A percentile compares a stretch with the other conserved stretches of the same genome.
Evolutionary conservation across 2,113 vertebrate species (phyloP).

Genomic region (Hippolais icterina): DNA sequence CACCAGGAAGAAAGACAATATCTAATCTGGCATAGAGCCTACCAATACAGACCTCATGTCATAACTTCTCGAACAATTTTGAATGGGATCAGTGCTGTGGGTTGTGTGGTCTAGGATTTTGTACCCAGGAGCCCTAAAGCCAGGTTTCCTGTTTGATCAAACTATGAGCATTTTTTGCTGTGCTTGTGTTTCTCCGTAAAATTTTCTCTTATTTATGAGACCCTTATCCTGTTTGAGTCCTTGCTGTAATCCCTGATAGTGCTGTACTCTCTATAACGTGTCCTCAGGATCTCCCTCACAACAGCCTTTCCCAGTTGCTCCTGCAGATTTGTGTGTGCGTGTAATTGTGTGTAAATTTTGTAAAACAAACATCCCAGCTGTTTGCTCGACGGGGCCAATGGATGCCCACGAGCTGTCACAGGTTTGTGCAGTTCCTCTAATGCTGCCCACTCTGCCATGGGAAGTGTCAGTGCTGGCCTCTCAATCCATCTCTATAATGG

Average conservation of each 20-base stretch:
- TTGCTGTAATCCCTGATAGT: background rate
- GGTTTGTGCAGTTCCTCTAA: background rate
- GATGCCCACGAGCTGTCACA: background rate
- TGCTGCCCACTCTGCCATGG: background rate
- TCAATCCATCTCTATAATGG: background rate
- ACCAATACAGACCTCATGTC: background rate
- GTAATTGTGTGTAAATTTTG: background rate
- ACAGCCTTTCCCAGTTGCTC: background rate
- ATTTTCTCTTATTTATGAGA: background rate
- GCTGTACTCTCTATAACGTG: fast-evolving
- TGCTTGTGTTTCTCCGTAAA: background rate
- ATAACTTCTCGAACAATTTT: background rate
- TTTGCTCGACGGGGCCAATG: background rate
- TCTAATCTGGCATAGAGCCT: conserved; percentile 41
- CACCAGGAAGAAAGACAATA: conserved; percentile 38
- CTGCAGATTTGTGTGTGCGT: background rate
- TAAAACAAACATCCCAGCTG: background rate
- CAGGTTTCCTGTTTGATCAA: background rate
- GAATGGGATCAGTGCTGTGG: background rate
- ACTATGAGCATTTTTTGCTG: background rate
- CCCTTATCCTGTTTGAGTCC: background rate
- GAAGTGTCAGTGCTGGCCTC: background rate
- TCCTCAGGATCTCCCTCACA: background rate
- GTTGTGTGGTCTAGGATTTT: background rate
- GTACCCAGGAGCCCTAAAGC: background rate